Evolutionary conservation across 2,888 invertebrate genomes (phyloP), one percentile per base, ranked within the genome.

Genomic region (Philereme vetulata): DNA sequence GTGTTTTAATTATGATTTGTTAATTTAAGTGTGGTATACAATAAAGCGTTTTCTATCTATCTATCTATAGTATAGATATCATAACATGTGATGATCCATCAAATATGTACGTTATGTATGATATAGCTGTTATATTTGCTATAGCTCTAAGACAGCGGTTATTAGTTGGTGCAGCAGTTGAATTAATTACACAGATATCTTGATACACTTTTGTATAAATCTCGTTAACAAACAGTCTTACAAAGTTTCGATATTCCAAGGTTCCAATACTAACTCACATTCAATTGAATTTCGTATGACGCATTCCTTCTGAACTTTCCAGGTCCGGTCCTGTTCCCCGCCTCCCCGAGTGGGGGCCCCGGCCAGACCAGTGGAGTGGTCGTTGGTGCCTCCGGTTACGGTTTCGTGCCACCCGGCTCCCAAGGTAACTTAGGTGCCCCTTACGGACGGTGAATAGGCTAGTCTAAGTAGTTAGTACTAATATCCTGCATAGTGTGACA

Each of bases 321-420:
- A 95, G 97, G 97, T 74, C 97, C 97, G 63, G 96, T 97, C 51
- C 93, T 96, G 52, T 97, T 97, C 91, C 96, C 96, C 42, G 94
- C 94, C 60, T 93, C 94, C 33, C 95, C 95, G 6, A 88, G 93
- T 71, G 94, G 95, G 64, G 95, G 95, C 71, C 93, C 95, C 46
- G 92, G 94, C 66, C 95, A 95, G 84, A 95, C 95, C 70, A 96
- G 96, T 80, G 97, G 97, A 11, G 97, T 97, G 42, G 93, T 96
- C 58, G 95, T 95, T 36, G 97, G 97, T 60, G 97, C 96, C 61
- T 96, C 96, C 51, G 97, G 97, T 70, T 97, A 94, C 82, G 97
- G 97, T 71, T 97, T 97, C 85, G 96, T 97, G 64, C 96, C 96
- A 65, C 96, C 96, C 75, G 93, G 93, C 86, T 85, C 93, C 69